Evolutionary conservation across 2,888 invertebrate species (phyloP).

Genomic region (Ferdinandea cuprea): DNA sequence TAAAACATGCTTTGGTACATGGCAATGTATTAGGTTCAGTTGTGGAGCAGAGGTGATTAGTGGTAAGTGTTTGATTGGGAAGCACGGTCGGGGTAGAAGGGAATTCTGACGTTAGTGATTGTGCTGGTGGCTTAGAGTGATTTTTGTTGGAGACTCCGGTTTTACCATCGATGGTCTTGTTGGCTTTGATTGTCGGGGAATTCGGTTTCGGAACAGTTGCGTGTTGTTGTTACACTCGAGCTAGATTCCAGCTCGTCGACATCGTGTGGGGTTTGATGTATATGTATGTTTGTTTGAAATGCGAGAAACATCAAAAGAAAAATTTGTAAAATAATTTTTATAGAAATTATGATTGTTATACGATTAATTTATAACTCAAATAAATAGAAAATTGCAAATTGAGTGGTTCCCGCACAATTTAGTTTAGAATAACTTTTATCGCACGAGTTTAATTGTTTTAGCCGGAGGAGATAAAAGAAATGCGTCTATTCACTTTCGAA

Average conservation of each 20-base stretch:
- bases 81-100: not conserved
- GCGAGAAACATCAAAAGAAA: too few species aligned
- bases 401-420: too few species aligned
- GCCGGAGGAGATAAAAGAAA: too few species aligned
- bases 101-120: not conserved
- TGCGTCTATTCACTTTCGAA: too few species aligned
- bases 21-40: not conserved
- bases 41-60: not conserved
- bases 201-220: constrained; percentile 34
- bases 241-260: not conserved
- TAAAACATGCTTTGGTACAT: not conserved
- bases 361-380: too few species aligned
- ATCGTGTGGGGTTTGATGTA: too few species aligned
- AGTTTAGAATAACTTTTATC: too few species aligned
- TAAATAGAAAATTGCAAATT: too few species aligned
- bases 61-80: not conserved
- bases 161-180: constrained; percentile 39
- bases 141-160: not conserved
- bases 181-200: constrained; percentile 41
- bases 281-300: too few species aligned
- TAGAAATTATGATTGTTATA: too few species aligned
- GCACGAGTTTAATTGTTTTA: too few species aligned
- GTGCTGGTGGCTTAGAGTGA: not conserved
- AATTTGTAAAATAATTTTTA: too few species aligned
- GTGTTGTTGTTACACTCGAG: not conserved